Conservation (phyloP, 2,797 vertebrate genomes). For the Hippopotamyrus pictus region DNA sequence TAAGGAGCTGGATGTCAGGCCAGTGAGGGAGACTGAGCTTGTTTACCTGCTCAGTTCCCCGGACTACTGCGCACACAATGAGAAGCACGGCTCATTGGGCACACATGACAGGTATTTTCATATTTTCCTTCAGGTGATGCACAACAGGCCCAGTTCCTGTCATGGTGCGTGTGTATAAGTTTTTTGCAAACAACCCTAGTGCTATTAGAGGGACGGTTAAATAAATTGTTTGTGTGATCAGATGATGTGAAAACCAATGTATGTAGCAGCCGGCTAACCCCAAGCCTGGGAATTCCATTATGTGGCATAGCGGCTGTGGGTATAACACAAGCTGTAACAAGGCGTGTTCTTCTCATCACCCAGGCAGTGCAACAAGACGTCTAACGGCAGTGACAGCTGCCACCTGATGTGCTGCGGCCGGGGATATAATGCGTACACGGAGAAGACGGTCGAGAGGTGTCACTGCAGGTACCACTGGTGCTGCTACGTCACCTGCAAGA, state of each 20-base stretch:
- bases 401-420: slow-evolving; percentile 66
- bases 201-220: too few species aligned
- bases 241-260: background rate
- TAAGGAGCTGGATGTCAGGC: slow-evolving; percentile 53
- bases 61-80: slow-evolving; percentile 55
- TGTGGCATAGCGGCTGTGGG: background rate
- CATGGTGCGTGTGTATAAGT: background rate
- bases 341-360: background rate
- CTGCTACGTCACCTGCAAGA: slow-evolving; percentile 67
- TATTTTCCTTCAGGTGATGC: background rate
- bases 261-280: background rate
- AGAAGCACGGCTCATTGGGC: slow-evolving; percentile 58
- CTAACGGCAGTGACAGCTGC: slow-evolving; percentile 55
- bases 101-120: slow-evolving; percentile 60
- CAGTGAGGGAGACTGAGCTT: slow-evolving; percentile 55
- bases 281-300: background rate
- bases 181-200: background rate
- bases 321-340: background rate
- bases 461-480: slow-evolving; percentile 70
- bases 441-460: slow-evolving; percentile 62
- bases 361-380: slow-evolving; percentile 67
- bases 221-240: background rate
- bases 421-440: slow-evolving; percentile 64
- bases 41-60: slow-evolving; percentile 64
- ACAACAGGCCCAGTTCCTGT: background rate